These are phyloP conservation scores for Galaxea fascicularis DNA, from an alignment of 92 coral and sea anemone genomes.

Conservation along the genomic window DNA sequence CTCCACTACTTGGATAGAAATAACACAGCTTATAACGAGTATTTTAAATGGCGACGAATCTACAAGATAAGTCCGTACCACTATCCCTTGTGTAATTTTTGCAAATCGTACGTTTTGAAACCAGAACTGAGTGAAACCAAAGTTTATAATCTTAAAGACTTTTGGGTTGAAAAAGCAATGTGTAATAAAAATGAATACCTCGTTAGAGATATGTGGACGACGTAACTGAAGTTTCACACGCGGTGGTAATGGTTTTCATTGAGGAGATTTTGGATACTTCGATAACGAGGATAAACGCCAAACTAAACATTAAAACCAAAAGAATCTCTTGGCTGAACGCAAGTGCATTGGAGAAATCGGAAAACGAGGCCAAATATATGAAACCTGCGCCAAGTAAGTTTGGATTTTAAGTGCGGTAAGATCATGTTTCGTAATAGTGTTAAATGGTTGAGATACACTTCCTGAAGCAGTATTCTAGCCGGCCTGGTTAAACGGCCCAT, in stretches of 20 bases:
- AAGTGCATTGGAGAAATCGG: too few species aligned
- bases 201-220: neutral
- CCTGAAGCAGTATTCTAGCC: too few species aligned
- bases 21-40: slow-evolving; percentile 84
- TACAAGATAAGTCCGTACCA: slow-evolving; percentile 42
- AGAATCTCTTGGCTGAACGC: too few species aligned
- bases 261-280: neutral
- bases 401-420: too few species aligned
- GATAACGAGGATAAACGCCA: neutral
- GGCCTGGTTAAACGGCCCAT: too few species aligned
- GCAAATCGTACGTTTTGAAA: slow-evolving; percentile 14
- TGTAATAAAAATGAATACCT: neutral
- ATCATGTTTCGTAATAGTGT: too few species aligned
- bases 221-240: neutral
- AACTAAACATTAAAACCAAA: too few species aligned
- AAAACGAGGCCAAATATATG: too few species aligned
- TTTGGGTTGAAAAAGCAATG: neutral
- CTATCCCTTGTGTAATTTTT: slow-evolving; percentile 16
- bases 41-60: slow-evolving; percentile 74
- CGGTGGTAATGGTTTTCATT: neutral
- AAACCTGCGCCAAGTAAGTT: too few species aligned
- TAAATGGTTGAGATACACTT: too few species aligned
- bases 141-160: neutral
- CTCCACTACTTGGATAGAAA: slow-evolving; percentile 67
- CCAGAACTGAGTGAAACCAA: neutral